A percentile compares a stretch with the other conserved stretches of the same genome.
Evolutionary conservation across 2,113 vertebrate genomes (phyloP).

Genomic region (Lutjanus erythropterus): DNA sequence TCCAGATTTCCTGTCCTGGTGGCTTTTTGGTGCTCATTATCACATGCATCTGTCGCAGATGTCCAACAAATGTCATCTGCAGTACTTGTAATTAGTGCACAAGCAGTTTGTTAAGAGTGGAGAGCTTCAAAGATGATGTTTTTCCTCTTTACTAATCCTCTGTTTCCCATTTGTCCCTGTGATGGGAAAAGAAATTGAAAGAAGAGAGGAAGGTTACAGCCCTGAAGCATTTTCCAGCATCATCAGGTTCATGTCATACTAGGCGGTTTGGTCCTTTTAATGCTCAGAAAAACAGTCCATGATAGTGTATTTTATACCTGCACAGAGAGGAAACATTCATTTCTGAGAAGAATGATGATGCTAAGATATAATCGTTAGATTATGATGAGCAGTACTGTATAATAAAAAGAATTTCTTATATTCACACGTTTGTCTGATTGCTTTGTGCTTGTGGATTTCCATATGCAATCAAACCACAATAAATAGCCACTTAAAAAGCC

Average conservation of each 20-base stretch:
- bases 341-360: neutral
- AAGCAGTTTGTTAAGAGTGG: constrained; percentile 16
- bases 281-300: neutral
- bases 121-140: constrained; percentile 15
- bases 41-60: no score
- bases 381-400: neutral
- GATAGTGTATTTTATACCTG: neutral
- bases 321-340: neutral
- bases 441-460: neutral
- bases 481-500: neutral
- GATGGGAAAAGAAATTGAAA: constrained; percentile 11
- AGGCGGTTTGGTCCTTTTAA: neutral
- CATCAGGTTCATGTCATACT: constrained; percentile 23
- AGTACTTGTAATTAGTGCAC: constrained; percentile 12
- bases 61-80: neutral
- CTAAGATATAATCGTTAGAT: neutral
- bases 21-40: no score
- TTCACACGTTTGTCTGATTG: neutral
- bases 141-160: constrained; percentile 10
- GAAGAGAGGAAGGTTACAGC: constrained; percentile 13
- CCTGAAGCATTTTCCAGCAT: constrained; percentile 7
- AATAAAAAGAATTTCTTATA: neutral
- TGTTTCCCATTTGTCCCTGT: neutral
- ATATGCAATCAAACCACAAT: neutral
- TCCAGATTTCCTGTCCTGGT: no score